Evolutionary conservation across 2,113 vertebrate species (phyloP).

Genomic region (Hypomesus transpacificus): DNA sequence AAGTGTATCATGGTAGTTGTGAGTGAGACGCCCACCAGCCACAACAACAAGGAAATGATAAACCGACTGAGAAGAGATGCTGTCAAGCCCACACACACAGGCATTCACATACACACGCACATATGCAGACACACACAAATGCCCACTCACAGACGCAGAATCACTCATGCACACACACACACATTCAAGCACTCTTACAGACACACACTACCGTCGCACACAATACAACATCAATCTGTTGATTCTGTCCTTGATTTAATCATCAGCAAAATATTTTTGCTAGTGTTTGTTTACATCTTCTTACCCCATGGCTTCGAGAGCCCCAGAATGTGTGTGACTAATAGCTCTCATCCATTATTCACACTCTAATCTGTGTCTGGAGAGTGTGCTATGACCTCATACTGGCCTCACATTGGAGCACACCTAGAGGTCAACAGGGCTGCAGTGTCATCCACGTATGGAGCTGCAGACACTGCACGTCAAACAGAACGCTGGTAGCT

Average conservation of each 20-base stretch:
- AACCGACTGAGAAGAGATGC: slow-evolving; percentile 1
- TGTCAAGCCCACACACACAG: neutral
- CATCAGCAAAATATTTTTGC: no score
- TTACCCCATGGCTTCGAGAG: neutral
- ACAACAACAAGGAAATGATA: neutral
- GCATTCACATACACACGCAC: neutral
- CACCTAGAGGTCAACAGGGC: neutral
- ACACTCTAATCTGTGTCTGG: slow-evolving; percentile 63
- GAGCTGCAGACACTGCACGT: no score
- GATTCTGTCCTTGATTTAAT: no score
- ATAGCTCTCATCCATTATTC: slow-evolving; percentile 65
- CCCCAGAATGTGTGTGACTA: slow-evolving; percentile 34
- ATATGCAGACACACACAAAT: neutral
- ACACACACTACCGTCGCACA: neutral
- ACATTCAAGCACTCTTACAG: neutral
- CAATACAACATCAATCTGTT: neutral
- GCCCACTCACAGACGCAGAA: neutral
- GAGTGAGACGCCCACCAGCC: no score
- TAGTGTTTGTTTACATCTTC: no score
- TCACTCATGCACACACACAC: neutral
- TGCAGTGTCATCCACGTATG: no score
- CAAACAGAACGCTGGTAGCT: no score
- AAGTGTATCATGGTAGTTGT: no score
- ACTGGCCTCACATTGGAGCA: slow-evolving; percentile 28
- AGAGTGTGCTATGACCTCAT: slow-evolving; percentile 51